Evolutionary conservation across 2,113 vertebrate species (phyloP).

Genomic region (Ageneiosus marmoratus): DNA sequence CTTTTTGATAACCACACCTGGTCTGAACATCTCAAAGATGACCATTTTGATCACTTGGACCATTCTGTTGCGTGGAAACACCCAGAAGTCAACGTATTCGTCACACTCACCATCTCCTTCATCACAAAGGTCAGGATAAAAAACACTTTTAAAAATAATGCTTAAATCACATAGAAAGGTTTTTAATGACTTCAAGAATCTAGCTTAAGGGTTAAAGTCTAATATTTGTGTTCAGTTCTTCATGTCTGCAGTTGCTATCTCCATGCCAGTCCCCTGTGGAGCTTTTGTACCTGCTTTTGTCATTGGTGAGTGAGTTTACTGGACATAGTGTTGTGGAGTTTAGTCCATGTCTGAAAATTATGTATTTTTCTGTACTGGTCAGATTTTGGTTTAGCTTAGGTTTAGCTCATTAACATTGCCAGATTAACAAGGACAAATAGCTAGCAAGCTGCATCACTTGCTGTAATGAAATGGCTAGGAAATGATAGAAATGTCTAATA

Average conservation of each 20-base stretch:
- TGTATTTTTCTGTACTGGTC: neutral
- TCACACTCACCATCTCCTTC: constrained; percentile 90
- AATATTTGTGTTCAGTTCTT: constrained; percentile 81
- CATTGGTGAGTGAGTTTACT: constrained; percentile 75
- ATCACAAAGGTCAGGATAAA: constrained; percentile 85
- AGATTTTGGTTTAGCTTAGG: neutral
- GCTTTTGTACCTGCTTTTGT: constrained; percentile 98
- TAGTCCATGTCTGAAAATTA: neutral
- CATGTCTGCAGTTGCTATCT: constrained; percentile 97
- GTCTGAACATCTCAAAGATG: constrained; percentile 82
- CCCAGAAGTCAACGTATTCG: constrained; percentile 87
- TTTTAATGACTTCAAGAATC: neutral
- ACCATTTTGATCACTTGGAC: constrained; percentile 80
- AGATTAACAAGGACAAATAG: neutral
- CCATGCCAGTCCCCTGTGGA: constrained; percentile 94
- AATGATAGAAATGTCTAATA: neutral
- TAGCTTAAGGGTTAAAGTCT: neutral
- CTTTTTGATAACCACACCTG: constrained; percentile 96
- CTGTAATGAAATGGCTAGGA: neutral
- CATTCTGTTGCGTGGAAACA: constrained; percentile 91
- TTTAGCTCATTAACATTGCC: neutral
- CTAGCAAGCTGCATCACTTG: neutral
- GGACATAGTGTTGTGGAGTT: neutral
- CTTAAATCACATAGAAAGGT: neutral
- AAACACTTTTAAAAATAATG: neutral